These are phyloP conservation scores for Hermaeophaga mercurialis DNA, from an alignment of 2,888 invertebrate genomes.

Conservation along the genomic window DNA sequence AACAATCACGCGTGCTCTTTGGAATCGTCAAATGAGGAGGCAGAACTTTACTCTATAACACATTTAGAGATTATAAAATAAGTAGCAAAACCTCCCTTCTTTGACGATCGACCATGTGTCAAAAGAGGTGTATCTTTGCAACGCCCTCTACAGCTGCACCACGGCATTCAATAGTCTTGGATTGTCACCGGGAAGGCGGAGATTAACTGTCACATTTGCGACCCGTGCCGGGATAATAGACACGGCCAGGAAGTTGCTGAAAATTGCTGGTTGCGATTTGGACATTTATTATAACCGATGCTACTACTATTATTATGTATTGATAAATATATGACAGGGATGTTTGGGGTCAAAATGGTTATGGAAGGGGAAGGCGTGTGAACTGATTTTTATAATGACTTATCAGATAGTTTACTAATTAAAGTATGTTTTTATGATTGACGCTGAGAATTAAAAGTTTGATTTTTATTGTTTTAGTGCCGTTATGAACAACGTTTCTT, in stretches of 20 bases:
- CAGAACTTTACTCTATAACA: slow-evolving; percentile 40
- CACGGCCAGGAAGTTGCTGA: slow-evolving; percentile 27
- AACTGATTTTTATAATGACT: too few relatives aligned
- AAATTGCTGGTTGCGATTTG: slow-evolving; percentile 22
- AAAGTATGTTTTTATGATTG: too few relatives aligned
- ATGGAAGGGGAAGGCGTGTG: neutral
- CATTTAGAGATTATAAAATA: slow-evolving; percentile 45
- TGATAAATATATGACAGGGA: slow-evolving; percentile 1
- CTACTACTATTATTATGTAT: slow-evolving; percentile 9
- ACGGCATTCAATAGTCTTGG: slow-evolving; percentile 36
- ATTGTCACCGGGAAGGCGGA: slow-evolving; percentile 42
- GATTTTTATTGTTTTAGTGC: too few relatives aligned
- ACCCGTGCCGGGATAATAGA: slow-evolving; percentile 41
- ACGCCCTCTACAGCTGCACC: slow-evolving; percentile 46
- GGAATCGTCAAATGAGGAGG: slow-evolving; percentile 42
- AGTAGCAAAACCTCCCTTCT: slow-evolving; percentile 33
- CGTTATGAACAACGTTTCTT: too few relatives aligned
- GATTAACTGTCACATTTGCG: slow-evolving; percentile 41
- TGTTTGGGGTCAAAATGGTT: neutral
- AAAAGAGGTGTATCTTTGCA: slow-evolving; percentile 42
- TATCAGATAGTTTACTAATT: too few relatives aligned
- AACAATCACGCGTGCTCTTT: slow-evolving; percentile 45
- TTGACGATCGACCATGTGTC: slow-evolving; percentile 44
- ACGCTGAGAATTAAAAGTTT: too few relatives aligned
- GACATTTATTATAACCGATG: slow-evolving; percentile 8